Conservation (phyloP, 2,888 invertebrate species). For the Pollenia griseotomentosa region DNA sequence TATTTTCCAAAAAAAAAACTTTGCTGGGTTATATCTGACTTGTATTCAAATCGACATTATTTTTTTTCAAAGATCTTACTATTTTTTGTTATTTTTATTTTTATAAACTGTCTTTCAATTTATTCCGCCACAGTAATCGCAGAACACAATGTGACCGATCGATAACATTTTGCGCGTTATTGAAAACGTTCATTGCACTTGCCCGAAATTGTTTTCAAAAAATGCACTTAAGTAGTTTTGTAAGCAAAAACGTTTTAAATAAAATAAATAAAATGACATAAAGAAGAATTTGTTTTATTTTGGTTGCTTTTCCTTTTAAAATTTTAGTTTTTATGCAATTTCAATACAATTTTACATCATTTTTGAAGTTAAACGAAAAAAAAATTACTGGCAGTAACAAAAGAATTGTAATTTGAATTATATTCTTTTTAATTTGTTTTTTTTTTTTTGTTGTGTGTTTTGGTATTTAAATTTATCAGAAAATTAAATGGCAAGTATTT, state of each 20-base stretch:
- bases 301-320: constrained; percentile 8
- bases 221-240: constrained; percentile 26
- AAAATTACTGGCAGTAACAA: constrained; percentile 8
- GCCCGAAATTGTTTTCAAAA: constrained; percentile 20
- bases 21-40: constrained; percentile 48
- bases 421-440: neutral
- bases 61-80: neutral
- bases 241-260: neutral
- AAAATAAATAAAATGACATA: neutral
- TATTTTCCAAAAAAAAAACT: neutral
- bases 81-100: neutral
- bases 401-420: neutral
- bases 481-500: constrained; percentile 5
- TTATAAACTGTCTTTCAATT: too few relatives aligned
- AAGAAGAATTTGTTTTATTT: constrained; percentile 21
- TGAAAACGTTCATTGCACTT: constrained; percentile 58
- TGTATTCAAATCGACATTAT: constrained; percentile 4
- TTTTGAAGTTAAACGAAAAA: neutral
- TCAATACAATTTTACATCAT: constrained; percentile 29
- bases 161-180: constrained; percentile 18
- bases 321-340: constrained; percentile 19
- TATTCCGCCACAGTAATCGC: neutral
- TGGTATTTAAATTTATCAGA: neutral
- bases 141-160: constrained; percentile 21
- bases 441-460: neutral